Percentiles rank a stretch among this genome's conserved stretches.
These are phyloP conservation scores for Henicopernis longicauda DNA, from an alignment of 2,113 vertebrate genomes.

Conservation along the genomic window DNA sequence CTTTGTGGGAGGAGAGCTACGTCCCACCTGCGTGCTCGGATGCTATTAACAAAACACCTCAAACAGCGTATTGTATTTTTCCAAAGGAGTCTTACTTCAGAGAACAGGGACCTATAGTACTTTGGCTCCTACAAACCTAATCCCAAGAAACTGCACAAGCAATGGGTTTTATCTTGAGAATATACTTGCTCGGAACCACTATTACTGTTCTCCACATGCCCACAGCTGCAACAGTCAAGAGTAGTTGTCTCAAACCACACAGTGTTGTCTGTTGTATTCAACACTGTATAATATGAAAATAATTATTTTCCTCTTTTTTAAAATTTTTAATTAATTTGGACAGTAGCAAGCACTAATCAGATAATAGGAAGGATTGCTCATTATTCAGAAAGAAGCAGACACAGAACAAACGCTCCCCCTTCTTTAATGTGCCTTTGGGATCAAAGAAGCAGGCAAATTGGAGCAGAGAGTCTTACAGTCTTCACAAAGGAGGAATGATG, in stretches of 20 bases:
- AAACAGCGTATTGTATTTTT: conserved; percentile 2
- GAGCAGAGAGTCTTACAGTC: background rate
- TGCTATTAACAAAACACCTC: conserved; percentile 21
- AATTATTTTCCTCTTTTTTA: background rate
- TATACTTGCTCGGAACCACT: background rate
- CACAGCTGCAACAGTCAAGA: background rate
- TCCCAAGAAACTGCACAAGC: background rate
- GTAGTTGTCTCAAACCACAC: background rate
- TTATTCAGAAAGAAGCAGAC: conserved; percentile 11
- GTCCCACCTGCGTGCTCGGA: background rate
- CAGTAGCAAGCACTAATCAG: background rate
- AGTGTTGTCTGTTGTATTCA: background rate
- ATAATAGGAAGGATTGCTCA: background rate
- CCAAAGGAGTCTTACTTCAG: background rate
- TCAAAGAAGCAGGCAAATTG: background rate
- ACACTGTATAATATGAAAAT: background rate
- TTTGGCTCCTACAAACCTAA: background rate
- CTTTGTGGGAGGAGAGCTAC: background rate
- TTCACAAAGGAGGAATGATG: background rate
- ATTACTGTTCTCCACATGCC: background rate
- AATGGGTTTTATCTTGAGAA: background rate
- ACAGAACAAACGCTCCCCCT: background rate
- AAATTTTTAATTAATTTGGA: background rate
- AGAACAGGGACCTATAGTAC: background rate
- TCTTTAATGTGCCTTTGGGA: background rate